Conservation (phyloP, 35 echinoderm and acorn worm genomes). For the Hemicentrotus pulcherrimus region DNA sequence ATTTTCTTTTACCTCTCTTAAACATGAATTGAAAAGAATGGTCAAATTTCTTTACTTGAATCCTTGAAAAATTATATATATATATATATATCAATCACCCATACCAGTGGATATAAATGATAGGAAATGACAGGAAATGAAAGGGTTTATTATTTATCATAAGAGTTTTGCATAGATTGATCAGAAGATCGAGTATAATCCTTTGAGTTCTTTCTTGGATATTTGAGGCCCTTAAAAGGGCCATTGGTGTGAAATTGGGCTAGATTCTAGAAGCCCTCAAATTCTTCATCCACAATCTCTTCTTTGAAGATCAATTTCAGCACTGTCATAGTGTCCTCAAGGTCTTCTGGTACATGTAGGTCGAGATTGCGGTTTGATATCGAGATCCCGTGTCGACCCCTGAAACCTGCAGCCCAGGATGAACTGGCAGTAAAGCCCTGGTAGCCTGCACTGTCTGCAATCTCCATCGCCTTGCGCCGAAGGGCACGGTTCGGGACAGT, state of each 20-base stretch:
- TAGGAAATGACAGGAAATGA: no score
- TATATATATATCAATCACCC: no score
- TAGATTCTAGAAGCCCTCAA: no score
- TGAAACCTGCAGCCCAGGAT: neutral
- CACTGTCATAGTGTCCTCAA: neutral
- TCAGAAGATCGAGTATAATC: no score
- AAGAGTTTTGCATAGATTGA: no score
- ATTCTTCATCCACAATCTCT: no score
- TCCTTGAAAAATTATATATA: no score
- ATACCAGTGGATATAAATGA: no score
- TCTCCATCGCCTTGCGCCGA: constrained; percentile 25
- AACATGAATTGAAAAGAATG: no score
- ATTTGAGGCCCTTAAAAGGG: neutral
- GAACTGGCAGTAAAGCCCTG: constrained; percentile 3
- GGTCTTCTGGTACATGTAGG: neutral
- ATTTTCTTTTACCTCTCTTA: neutral
- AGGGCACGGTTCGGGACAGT: neutral
- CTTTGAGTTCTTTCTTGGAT: no score
- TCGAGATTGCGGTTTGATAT: neutral
- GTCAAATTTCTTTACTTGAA: no score
- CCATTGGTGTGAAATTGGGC: neutral
- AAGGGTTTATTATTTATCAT: no score
- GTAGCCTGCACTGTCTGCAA: constrained; percentile 15
- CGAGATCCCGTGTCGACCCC: neutral
- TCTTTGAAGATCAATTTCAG: neutral